Percentiles rank a stretch among this genome's conserved stretches.
These are phyloP conservation scores for Dorcus parallelipipedus DNA, from an alignment of 2,888 invertebrate genomes.

Conservation along the genomic window DNA sequence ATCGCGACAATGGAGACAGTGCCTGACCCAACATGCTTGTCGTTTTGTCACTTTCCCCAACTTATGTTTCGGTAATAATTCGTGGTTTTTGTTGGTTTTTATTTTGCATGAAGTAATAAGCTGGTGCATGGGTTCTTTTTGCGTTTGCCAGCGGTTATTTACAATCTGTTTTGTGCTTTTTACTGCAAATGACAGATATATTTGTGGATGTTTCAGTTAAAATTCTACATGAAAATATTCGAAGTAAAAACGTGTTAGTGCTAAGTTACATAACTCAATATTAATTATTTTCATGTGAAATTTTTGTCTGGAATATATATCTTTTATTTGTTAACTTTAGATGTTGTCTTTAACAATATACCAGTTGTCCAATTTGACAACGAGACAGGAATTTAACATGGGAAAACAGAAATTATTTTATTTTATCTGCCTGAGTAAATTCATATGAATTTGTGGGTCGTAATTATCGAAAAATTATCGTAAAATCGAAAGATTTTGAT, in stretches of 20 bases:
- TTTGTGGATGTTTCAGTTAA: conserved; percentile 6
- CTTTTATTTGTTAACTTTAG: too few relatives aligned
- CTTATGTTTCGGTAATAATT: conserved; percentile 46
- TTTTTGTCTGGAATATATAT: too few relatives aligned
- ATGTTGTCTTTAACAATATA: too few relatives aligned
- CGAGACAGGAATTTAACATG: too few relatives aligned
- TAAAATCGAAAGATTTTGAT: too few relatives aligned
- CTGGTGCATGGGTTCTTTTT: conserved; percentile 22
- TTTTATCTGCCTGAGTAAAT: too few relatives aligned
- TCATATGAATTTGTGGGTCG: too few relatives aligned
- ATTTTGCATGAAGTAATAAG: conserved; percentile 18
- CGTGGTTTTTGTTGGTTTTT: conserved; percentile 39
- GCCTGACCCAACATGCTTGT: conserved; percentile 47
- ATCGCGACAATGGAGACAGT: conserved; percentile 47
- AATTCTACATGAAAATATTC: conserved; percentile 6
- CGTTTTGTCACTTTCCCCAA: conserved; percentile 42
- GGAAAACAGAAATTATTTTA: too few relatives aligned
- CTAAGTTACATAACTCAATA: neutral
- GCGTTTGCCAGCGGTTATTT: neutral
- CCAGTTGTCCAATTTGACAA: too few relatives aligned
- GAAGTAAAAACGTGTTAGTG: too few relatives aligned
- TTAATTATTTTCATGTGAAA: conserved; percentile 3
- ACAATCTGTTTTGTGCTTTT: neutral
- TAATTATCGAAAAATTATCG: too few relatives aligned
- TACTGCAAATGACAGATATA: conserved; percentile 1